Base-by-base conservation (phyloP, 2,888 invertebrate species). In the Diaperis boleti region DNA sequence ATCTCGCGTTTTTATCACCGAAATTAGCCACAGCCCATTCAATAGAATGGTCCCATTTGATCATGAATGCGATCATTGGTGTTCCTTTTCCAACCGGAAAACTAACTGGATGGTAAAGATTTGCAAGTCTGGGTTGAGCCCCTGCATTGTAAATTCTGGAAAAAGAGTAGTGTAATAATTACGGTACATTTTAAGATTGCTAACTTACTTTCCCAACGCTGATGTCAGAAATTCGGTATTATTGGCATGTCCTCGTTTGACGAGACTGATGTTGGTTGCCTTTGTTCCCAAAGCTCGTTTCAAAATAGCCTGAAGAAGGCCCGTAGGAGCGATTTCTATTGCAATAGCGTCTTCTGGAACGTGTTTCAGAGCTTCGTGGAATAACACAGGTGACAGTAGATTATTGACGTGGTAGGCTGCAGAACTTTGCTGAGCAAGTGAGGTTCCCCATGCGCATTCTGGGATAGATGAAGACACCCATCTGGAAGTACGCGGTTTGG, bases 391-490 rank as follows among this genome's bases (percentile, higher is more conserved):
- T 52, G 95, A 96, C 59, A 96, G 84, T 70, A 98, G 85, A 83
- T 98, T 98, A 85, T 98, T 96, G 17, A 96, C 96, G 81, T 97
- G 97, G 83, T 99, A 99, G 26, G 92, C 92, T 0, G 95, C 92
- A 44, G 95, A 95, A 66, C 95, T 96, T 72, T 89, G 84, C 77
- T 89, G 87, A 0, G 96, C 92, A 33, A 94, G 78, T 0, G 91
- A 87, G 0, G 89, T 86, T 67, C 85, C 85, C 96, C 96, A 97
- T 42, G 89, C 86, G 1, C 85, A 83, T 81, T 94, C 91, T 0
- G 97, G 95, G 74, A 98, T 92, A 47, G 97, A 97, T 14, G 96
- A 92, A 64, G 96, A 95, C 59, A 98, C 85, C 98, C 99, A 99
- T 72, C 90, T 88, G 0, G 86, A 68, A 0, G 92, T 88, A 68